Conservation (phyloP, 2,113 vertebrate genomes). For the Eudorcas thomsonii region DNA sequence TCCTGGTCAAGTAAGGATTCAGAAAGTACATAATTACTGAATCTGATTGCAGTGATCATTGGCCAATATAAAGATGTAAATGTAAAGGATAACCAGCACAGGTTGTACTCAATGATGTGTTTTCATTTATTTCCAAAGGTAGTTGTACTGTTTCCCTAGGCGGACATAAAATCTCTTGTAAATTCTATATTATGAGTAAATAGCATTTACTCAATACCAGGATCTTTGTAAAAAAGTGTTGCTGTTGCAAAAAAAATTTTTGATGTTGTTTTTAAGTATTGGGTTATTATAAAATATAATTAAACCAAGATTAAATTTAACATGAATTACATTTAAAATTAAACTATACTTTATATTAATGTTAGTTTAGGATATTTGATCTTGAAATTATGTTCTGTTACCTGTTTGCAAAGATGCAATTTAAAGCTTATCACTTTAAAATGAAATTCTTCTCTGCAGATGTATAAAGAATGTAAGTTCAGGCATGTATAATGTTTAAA, state of each 20-base stretch:
- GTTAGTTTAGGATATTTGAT: slow-evolving; percentile 50
- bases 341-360: slow-evolving; percentile 59
- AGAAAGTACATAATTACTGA: background rate
- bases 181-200: slow-evolving; percentile 51
- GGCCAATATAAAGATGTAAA: background rate
- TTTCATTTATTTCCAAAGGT: slow-evolving; percentile 48
- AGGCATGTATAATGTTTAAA: slow-evolving; percentile 24
- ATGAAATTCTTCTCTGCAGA: slow-evolving; percentile 42
- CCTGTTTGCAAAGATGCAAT: slow-evolving; percentile 51
- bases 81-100: background rate
- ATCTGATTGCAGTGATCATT: background rate
- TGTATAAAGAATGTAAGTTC: slow-evolving; percentile 34
- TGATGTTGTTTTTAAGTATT: slow-evolving; percentile 36
- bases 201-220: slow-evolving; percentile 45
- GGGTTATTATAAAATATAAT: slow-evolving; percentile 46
- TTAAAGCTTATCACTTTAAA: slow-evolving; percentile 52
- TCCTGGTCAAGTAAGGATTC: slow-evolving; percentile 9
- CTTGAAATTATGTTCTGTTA: slow-evolving; percentile 58
- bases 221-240: slow-evolving; percentile 16
- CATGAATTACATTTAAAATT: slow-evolving; percentile 54
- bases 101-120: background rate
- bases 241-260: slow-evolving; percentile 46
- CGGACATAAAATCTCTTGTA: slow-evolving; percentile 47
- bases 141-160: slow-evolving; percentile 33
- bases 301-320: slow-evolving; percentile 47